A percentile compares a stretch with the other conserved stretches of the same genome.
Conservation (phyloP, 2,888 invertebrate species). For the Glaucopsyche alexis region DNA sequence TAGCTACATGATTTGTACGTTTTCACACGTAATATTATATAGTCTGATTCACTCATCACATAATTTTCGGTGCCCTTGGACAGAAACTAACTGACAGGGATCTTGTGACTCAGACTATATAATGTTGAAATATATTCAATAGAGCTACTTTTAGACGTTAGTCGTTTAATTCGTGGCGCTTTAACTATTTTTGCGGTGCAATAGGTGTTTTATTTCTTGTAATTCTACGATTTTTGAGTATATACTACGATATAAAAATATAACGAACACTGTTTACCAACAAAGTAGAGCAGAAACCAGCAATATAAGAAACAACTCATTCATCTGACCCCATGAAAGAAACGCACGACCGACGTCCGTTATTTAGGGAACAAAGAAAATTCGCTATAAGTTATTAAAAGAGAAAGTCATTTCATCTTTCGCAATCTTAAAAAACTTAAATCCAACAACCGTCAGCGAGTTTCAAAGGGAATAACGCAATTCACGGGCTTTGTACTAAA, state of each 20-base stretch:
- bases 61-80: no score
- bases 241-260: no score
- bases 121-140: no score
- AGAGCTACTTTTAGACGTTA: no score
- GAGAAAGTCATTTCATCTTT: conserved; percentile 23
- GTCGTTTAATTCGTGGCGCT: no score
- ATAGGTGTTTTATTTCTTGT: no score
- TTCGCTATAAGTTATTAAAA: conserved; percentile 23
- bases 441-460: conserved; percentile 25
- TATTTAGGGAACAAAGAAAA: conserved; percentile 22
- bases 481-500: conserved; percentile 24
- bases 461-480: conserved; percentile 24
- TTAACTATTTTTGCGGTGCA: no score
- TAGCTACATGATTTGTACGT: background rate
- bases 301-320: background rate
- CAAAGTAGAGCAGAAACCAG: background rate
- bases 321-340: background rate
- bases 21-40: no score
- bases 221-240: no score
- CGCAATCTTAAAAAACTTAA: conserved; percentile 27
- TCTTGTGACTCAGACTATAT: no score
- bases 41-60: no score
- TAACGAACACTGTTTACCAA: background rate
- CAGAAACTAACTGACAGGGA: no score
- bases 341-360: background rate